These are phyloP conservation scores for Drosophila nebulosa DNA, from an alignment of 1,140 invertebrate species.

Conservation along the genomic window DNA sequence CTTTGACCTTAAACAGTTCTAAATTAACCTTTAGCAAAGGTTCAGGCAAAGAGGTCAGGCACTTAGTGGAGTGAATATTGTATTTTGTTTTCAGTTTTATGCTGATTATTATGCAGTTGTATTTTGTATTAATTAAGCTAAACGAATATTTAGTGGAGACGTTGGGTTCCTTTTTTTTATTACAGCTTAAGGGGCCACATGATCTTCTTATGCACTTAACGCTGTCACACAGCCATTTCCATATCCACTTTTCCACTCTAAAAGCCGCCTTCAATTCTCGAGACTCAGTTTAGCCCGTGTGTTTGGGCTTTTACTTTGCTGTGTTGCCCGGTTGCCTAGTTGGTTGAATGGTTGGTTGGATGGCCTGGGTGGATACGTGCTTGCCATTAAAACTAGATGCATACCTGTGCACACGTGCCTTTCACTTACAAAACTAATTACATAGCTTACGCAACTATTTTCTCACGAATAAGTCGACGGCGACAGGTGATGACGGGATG, in stretches of 20 bases:
- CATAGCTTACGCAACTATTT: conserved; percentile 37
- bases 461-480: conserved; percentile 7
- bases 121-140: background rate
- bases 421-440: conserved; percentile 49
- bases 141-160: background rate
- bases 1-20: too few relatives aligned
- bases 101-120: background rate
- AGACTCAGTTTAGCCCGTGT: background rate
- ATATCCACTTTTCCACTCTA: background rate
- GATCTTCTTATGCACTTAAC: background rate
- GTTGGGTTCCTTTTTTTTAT: background rate
- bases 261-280: background rate
- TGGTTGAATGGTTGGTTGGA: too few relatives aligned
- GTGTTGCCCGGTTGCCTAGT: conserved; percentile 3
- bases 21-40: too few relatives aligned
- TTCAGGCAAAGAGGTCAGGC: too few relatives aligned
- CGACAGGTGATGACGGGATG: background rate
- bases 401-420: conserved; percentile 23
- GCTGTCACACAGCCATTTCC: background rate
- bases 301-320: background rate
- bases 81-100: background rate
- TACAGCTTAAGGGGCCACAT: background rate
- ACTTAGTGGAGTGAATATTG: too few relatives aligned
- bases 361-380: conserved; percentile 15
- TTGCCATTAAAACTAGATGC: background rate